Percentiles rank a stretch among this genome's conserved stretches.
Evolutionary conservation across 2,888 invertebrate species (phyloP).

Genomic region (Diploptera punctata): DNA sequence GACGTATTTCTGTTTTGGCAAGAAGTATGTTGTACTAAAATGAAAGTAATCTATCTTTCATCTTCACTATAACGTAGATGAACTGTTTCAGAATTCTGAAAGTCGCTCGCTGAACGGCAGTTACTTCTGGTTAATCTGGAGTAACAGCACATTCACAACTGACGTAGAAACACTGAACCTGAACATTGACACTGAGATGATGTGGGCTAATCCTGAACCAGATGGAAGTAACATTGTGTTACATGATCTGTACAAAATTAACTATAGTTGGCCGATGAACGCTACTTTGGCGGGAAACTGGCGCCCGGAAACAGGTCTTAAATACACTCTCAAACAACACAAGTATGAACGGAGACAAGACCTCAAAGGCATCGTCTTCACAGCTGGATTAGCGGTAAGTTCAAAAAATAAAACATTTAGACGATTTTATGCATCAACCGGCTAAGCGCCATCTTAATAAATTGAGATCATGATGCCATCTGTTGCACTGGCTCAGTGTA

Average conservation of each 20-base stretch:
- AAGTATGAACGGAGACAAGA: conserved; percentile 47
- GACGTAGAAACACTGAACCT: conserved; percentile 46
- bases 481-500: too few relatives aligned
- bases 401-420: too few relatives aligned
- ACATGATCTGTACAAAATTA: conserved; percentile 50
- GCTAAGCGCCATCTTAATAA: too few relatives aligned
- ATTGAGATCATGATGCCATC: too few relatives aligned
- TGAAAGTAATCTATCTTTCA: too few relatives aligned
- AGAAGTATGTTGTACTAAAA: too few relatives aligned
- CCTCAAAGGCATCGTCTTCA: conserved; percentile 12
- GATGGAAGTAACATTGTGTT: conserved; percentile 41
- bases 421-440: too few relatives aligned
- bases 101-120: conserved; percentile 46
- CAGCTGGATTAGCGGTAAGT: conserved; percentile 18
- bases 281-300: conserved; percentile 46
- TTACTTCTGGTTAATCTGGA: conserved; percentile 49
- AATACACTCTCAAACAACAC: conserved; percentile 46
- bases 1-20: too few relatives aligned
- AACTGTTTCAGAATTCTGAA: conserved; percentile 24
- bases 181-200: conserved; percentile 49
- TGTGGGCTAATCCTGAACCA: conserved; percentile 43
- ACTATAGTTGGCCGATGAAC: conserved; percentile 28
- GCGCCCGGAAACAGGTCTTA: conserved; percentile 45
- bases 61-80: too few relatives aligned
- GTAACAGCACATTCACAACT: conserved; percentile 37